Evolutionary conservation across 2,888 invertebrate species (phyloP).

Genomic region (Pammene aurita): DNA sequence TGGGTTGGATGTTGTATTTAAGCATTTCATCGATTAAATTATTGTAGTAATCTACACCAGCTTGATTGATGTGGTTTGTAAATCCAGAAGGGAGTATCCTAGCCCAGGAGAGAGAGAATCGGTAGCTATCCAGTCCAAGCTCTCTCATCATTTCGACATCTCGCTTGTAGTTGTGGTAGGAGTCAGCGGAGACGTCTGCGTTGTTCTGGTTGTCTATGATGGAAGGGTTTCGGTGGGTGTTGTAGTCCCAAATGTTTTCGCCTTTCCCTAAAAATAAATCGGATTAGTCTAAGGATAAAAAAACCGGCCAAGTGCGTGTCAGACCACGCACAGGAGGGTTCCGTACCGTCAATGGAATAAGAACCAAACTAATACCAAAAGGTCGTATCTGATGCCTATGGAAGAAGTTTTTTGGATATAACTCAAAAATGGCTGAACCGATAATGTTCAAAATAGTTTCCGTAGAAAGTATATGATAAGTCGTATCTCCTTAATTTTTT

Average conservation of each 20-base stretch:
- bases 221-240: constrained; percentile 51
- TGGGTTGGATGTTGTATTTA: constrained; percentile 83
- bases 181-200: constrained; percentile 84
- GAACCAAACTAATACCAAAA: too few relatives aligned
- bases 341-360: too few relatives aligned
- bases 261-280: constrained; percentile 28
- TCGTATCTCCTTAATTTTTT: too few relatives aligned
- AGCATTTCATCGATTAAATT: constrained; percentile 84
- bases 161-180: constrained; percentile 84
- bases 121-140: constrained; percentile 73
- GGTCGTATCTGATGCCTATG: too few relatives aligned
- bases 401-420: too few relatives aligned
- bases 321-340: too few relatives aligned
- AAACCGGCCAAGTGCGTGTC: too few relatives aligned
- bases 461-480: too few relatives aligned
- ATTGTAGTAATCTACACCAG: constrained; percentile 86
- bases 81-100: constrained; percentile 84
- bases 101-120: constrained; percentile 85
- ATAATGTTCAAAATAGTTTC: too few relatives aligned
- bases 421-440: too few relatives aligned
- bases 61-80: constrained; percentile 76
- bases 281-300: too few relatives aligned
- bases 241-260: constrained; percentile 40
- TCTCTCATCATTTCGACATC: constrained; percentile 76
- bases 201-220: constrained; percentile 77